Conservation (phyloP, 2,113 vertebrate species). For the Drymodes brunneopygia region DNA sequence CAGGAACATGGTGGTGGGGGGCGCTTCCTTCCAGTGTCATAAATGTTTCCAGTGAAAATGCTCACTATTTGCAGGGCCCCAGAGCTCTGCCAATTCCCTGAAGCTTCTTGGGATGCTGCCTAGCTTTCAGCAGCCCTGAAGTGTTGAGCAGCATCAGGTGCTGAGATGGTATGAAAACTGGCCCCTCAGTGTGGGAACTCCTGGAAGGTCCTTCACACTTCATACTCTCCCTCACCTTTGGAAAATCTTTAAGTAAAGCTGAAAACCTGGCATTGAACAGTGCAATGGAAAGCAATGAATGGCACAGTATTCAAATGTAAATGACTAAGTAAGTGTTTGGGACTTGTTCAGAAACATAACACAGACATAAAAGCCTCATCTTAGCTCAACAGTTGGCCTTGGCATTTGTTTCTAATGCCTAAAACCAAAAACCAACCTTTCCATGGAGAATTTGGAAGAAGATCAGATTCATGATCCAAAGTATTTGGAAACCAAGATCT, state of each 20-base stretch:
- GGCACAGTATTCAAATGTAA: neutral
- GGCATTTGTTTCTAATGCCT: neutral
- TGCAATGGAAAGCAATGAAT: neutral
- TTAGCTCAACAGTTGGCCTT: neutral
- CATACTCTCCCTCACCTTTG: neutral
- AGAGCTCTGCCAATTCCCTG: neutral
- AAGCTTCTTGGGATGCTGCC: neutral
- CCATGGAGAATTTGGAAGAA: neutral
- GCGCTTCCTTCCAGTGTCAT: neutral
- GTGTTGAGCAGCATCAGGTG: neutral
- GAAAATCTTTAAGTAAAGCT: neutral
- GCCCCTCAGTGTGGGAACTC: neutral
- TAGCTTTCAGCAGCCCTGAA: neutral
- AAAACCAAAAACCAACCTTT: neutral
- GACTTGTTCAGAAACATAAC: neutral
- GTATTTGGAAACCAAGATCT: constrained; percentile 9
- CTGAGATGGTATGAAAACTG: neutral
- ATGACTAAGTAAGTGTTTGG: neutral
- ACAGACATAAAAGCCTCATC: neutral
- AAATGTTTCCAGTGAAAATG: neutral
- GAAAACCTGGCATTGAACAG: neutral
- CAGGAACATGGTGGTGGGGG: neutral
- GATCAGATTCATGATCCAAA: neutral
- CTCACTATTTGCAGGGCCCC: neutral
- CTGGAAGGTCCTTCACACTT: neutral